These are phyloP conservation scores for Malurus melanocephalus DNA, from an alignment of 2,113 vertebrate species.

Conservation along the genomic window DNA sequence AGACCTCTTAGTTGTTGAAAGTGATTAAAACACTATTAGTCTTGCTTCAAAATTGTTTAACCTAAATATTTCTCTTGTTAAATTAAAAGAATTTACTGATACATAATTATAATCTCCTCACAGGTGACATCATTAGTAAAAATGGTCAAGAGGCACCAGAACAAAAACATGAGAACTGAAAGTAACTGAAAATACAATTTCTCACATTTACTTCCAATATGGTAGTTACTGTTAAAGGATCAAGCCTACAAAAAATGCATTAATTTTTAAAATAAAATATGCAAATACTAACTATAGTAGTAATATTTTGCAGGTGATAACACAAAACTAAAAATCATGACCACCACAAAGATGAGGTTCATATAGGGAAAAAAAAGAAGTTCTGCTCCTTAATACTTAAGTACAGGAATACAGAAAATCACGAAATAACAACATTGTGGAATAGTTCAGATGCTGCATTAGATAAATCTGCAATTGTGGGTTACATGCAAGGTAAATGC, in stretches of 20 bases:
- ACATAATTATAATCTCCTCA: background rate
- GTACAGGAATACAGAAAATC: background rate
- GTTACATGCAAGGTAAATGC: background rate
- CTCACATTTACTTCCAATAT: background rate
- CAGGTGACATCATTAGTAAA: background rate
- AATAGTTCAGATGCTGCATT: background rate
- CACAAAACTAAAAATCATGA: background rate
- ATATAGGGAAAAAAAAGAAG: background rate
- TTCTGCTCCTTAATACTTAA: background rate
- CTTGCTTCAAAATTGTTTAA: background rate
- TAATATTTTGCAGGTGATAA: background rate
- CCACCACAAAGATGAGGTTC: background rate
- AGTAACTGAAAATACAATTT: background rate
- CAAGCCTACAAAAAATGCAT: background rate
- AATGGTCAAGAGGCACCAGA: background rate
- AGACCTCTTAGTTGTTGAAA: background rate
- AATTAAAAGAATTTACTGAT: background rate
- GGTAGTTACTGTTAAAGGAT: background rate
- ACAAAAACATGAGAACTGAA: background rate
- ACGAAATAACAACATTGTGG: background rate
- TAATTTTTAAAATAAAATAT: background rate
- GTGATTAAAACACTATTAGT: background rate
- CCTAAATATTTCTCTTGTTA: background rate
- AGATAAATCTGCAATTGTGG: background rate
- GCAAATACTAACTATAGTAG: background rate